Evolutionary conservation across 1,140 invertebrate genomes (phyloP).

Genomic region (Tribolium madens): DNA sequence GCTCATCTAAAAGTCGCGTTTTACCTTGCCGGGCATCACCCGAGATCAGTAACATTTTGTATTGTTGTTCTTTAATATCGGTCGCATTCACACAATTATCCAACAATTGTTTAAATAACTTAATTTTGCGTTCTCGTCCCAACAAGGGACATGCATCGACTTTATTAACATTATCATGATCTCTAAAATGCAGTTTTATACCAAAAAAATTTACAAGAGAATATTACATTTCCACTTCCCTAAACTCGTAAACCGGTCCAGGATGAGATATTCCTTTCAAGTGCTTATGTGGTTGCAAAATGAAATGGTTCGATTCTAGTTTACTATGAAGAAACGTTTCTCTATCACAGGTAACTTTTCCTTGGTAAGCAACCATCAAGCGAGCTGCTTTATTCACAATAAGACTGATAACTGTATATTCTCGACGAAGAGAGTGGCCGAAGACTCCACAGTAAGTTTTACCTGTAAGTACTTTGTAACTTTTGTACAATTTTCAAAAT

Average conservation of each 20-base stretch:
- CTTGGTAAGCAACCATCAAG: constrained; percentile 78
- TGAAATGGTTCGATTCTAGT: constrained; percentile 73
- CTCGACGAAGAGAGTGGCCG: constrained; percentile 78
- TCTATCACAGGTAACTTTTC: constrained; percentile 77
- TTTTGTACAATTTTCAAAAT: background rate
- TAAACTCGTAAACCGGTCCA: constrained; percentile 76
- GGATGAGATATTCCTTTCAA: constrained; percentile 75
- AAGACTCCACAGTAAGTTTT: constrained; percentile 82
- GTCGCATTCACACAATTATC: constrained; percentile 55
- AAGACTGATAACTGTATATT: constrained; percentile 82
- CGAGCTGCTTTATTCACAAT: constrained; percentile 82
- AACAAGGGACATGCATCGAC: constrained; percentile 58
- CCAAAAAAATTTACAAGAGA: background rate
- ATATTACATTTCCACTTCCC: constrained; percentile 43
- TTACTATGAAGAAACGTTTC: constrained; percentile 77
- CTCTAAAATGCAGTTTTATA: background rate
- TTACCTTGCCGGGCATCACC: constrained; percentile 72
- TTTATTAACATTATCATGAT: background rate
- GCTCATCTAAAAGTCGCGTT: constrained; percentile 71
- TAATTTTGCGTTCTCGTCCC: constrained; percentile 64
- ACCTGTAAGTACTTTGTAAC: constrained; percentile 58
- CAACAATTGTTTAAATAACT: constrained; percentile 59
- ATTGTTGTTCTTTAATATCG: background rate
- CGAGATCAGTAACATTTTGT: constrained; percentile 62
- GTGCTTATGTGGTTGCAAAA: constrained; percentile 70